phyloP scores from a whole-genome alignment of 2,797 vertebrate genomes.

The Diceros bicornis region DNA sequence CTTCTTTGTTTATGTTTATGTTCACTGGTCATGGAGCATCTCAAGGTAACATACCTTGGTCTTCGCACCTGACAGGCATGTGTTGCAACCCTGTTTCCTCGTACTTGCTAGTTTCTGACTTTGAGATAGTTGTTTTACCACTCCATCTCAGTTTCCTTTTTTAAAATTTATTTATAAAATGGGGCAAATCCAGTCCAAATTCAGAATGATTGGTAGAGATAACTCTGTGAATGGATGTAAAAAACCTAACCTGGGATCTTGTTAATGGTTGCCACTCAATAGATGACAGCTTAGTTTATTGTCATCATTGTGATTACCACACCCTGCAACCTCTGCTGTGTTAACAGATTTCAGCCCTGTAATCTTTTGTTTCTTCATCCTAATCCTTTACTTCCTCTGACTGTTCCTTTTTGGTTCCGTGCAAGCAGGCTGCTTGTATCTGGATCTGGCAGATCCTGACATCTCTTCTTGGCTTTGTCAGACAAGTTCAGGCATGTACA shows the following conservation, averaged over 20 bases:
- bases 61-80: not conserved
- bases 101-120: not conserved
- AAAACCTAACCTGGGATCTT: not conserved
- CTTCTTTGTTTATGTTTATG: not conserved
- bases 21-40: not conserved
- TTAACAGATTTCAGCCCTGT: not conserved
- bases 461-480: slow-evolving; percentile 73
- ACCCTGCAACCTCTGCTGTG: not conserved
- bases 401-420: slow-evolving; percentile 72
- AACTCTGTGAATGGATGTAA: not conserved
- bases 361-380: slow-evolving; percentile 66
- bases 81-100: not conserved
- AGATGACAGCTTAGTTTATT: not conserved
- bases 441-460: slow-evolving; percentile 65
- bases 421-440: slow-evolving; percentile 68
- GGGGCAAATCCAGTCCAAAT: not conserved
- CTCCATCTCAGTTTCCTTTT: not conserved
- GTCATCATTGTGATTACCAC: not conserved
- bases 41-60: not conserved
- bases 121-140: not conserved
- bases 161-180: not conserved
- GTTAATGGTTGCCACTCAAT: not conserved
- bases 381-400: slow-evolving; percentile 83
- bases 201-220: not conserved
- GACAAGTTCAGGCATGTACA: slow-evolving; percentile 82